Conservation (phyloP, 2,888 invertebrate species). For the Drosophila limbata region DNA sequence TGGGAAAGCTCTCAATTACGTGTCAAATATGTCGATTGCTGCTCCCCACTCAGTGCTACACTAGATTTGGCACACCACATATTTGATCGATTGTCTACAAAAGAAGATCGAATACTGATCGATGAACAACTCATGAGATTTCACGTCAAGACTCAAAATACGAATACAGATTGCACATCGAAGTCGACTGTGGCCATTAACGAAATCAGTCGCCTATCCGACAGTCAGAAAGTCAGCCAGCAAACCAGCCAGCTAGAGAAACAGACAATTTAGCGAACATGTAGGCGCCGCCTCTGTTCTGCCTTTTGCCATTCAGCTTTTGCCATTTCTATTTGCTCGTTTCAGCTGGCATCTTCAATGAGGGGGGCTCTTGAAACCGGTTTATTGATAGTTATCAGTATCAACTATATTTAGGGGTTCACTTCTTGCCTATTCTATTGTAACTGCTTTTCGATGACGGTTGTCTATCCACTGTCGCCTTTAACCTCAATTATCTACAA, state of each 20-base stretch:
- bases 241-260: background rate
- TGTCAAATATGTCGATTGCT: conserved; percentile 5
- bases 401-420: conserved; percentile 12
- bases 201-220: background rate
- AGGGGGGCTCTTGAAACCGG: conserved; percentile 26
- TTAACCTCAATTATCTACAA: conserved; percentile 47
- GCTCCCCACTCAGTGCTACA: no score
- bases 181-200: background rate
- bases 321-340: conserved; percentile 68
- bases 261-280: background rate
- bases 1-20: conserved; percentile 55
- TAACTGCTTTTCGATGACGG: conserved; percentile 16
- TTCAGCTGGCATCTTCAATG: conserved; percentile 8
- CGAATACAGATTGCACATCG: conserved; percentile 19
- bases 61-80: background rate
- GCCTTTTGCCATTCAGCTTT: conserved; percentile 65
- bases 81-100: conserved; percentile 5
- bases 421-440: conserved; percentile 32
- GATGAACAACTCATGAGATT: conserved; percentile 11
- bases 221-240: background rate
- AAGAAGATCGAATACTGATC: conserved; percentile 26
- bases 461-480: conserved; percentile 10
- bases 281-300: conserved; percentile 8
- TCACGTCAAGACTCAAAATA: background rate
- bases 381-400: conserved; percentile 16